phyloP scores from a whole-genome alignment of 2,113 vertebrate genomes.

The Bettongia penicillata region DNA sequence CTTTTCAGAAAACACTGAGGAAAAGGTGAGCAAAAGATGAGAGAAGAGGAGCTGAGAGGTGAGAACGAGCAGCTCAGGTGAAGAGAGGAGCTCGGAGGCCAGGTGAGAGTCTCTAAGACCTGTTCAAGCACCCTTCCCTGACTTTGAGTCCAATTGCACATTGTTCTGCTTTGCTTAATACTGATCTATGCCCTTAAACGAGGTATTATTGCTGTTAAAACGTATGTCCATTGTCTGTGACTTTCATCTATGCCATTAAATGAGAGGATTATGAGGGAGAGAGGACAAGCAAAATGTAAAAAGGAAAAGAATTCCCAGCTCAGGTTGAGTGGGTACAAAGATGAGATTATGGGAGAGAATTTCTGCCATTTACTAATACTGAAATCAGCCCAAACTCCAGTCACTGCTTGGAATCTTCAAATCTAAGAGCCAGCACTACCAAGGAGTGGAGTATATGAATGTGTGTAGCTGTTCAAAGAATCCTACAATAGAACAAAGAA shows the following conservation, averaged over 20 bases:
- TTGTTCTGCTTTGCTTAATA: neutral
- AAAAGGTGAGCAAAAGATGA: neutral
- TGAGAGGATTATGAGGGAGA: neutral
- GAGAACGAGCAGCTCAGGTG: neutral
- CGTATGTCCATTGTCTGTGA: neutral
- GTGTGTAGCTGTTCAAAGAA: neutral
- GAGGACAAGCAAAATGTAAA: neutral
- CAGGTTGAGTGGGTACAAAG: neutral
- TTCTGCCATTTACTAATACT: neutral
- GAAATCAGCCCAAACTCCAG: neutral
- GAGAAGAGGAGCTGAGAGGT: neutral
- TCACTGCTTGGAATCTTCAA: neutral
- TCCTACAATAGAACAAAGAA: too few relatives aligned
- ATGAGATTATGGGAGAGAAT: neutral
- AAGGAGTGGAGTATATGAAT: neutral
- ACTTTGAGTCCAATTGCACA: neutral
- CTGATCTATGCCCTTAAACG: neutral
- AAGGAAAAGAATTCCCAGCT: neutral
- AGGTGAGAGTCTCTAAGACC: neutral
- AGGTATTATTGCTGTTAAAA: neutral
- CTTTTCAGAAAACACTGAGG: neutral
- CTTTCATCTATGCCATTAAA: neutral
- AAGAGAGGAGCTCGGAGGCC: neutral
- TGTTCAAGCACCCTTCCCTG: neutral
- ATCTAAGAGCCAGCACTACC: neutral